Percentiles rank a stretch among this genome's conserved stretches.
Conservation (phyloP, 2,797 vertebrate species). For the Glyptemys insculpta region DNA sequence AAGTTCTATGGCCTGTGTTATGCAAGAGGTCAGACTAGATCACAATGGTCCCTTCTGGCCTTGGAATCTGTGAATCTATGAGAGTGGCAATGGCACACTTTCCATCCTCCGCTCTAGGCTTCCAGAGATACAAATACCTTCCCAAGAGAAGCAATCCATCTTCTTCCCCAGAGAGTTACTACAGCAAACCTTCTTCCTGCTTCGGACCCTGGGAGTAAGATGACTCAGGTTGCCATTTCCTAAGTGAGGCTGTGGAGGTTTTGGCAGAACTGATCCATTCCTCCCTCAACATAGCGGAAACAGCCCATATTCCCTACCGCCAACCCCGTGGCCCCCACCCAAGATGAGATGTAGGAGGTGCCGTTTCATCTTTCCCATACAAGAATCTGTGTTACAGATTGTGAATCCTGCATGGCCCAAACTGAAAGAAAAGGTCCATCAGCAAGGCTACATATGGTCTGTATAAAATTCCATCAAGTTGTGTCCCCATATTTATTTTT, state of each 20-base stretch:
- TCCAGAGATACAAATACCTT: not conserved
- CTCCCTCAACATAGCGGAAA: not conserved
- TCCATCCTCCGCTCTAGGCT: not conserved
- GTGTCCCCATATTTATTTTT: not conserved
- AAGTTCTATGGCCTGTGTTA: not conserved
- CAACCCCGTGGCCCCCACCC: not conserved
- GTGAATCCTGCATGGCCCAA: not conserved
- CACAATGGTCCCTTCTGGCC: not conserved
- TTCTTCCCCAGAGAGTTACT: not conserved
- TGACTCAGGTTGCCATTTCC: not conserved
- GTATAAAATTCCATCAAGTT: not conserved
- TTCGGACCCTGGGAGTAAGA: fast-evolving
- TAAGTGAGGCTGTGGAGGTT: not conserved
- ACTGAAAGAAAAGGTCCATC: not conserved
- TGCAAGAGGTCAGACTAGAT: not conserved
- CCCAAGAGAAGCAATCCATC: not conserved
- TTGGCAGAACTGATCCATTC: not conserved
- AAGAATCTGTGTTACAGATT: not conserved
- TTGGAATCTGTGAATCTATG: not conserved
- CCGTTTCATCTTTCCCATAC: not conserved
- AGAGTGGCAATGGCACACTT: not conserved
- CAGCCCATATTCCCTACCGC: not conserved
- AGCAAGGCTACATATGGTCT: not conserved
- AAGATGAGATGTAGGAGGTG: not conserved
- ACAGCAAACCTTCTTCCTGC: not conserved